Evolutionary conservation across 2,797 vertebrate genomes (phyloP).

Genomic region (Phataginus tricuspis): DNA sequence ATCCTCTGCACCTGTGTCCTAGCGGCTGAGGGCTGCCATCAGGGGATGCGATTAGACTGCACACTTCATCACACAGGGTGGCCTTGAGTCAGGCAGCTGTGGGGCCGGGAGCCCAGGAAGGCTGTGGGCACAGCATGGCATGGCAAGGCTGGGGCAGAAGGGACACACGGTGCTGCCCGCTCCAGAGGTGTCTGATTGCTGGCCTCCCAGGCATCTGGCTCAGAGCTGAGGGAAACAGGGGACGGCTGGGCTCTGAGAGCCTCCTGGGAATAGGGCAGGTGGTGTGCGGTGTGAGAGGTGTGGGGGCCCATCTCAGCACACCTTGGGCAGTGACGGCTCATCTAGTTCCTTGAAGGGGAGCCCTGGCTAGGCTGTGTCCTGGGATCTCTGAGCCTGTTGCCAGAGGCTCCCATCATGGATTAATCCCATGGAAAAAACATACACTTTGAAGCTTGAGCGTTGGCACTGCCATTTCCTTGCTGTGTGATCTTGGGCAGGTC

Average conservation of each 20-base stretch:
- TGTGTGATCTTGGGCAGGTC: not conserved
- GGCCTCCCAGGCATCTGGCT: not conserved
- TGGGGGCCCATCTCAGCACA: not conserved
- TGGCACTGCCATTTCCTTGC: not conserved
- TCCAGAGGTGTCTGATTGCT: not conserved
- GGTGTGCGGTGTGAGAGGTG: too few species aligned
- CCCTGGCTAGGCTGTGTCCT: not conserved
- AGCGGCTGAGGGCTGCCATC: not conserved
- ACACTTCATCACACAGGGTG: not conserved
- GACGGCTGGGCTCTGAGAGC: not conserved
- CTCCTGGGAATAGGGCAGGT: not conserved
- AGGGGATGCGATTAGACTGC: not conserved
- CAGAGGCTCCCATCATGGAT: not conserved
- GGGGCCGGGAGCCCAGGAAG: not conserved
- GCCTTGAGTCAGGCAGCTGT: not conserved
- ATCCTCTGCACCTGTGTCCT: conserved; percentile 4
- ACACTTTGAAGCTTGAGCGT: not conserved
- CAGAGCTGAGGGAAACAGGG: not conserved
- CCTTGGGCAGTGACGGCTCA: not conserved
- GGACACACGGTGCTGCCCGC: not conserved
- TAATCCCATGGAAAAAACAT: not conserved
- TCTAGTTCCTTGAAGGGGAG: not conserved
- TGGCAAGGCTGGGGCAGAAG: not conserved
- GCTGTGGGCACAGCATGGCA: not conserved
- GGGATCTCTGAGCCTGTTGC: not conserved